phyloP scores from a whole-genome alignment of 2,113 vertebrate species.

The Toxotes jaculatrix region DNA sequence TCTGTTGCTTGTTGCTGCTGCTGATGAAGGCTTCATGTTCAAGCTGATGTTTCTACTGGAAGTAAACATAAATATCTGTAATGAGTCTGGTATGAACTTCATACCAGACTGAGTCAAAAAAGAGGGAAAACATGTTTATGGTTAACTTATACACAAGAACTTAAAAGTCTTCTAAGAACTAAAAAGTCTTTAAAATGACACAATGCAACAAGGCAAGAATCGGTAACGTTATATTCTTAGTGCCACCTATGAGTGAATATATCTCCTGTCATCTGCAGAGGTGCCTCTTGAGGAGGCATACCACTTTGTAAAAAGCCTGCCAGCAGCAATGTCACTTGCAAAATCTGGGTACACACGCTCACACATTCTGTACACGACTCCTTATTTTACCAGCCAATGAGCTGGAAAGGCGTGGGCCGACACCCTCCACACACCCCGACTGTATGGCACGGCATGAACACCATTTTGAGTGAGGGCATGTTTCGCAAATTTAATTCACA shows the following conservation, averaged over 20 bases:
- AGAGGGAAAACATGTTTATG: no score
- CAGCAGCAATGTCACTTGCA: constrained; percentile 19
- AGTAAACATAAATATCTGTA: not conserved
- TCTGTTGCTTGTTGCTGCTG: not conserved
- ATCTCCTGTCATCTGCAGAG: no score
- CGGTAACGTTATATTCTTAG: no score
- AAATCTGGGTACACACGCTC: not conserved
- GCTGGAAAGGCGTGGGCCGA: not conserved
- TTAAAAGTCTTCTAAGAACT: no score
- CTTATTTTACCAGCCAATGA: constrained; percentile 64
- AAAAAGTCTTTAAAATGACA: no score
- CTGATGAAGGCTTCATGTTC: constrained; percentile 45
- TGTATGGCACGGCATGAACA: not conserved
- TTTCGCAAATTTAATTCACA: not conserved
- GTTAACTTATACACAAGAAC: no score
- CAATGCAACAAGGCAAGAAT: no score
- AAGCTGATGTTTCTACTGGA: constrained; percentile 1
- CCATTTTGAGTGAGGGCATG: constrained; percentile 65
- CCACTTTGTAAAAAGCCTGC: not conserved
- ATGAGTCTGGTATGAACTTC: no score
- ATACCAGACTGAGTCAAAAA: no score
- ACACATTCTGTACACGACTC: constrained; percentile 3
- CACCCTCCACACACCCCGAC: constrained; percentile 11
- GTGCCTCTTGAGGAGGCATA: no score
- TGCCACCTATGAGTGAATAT: no score